These are phyloP conservation scores for Rhabditoides inermis DNA, from an alignment of 2,888 invertebrate genomes.

Conservation along the genomic window DNA sequence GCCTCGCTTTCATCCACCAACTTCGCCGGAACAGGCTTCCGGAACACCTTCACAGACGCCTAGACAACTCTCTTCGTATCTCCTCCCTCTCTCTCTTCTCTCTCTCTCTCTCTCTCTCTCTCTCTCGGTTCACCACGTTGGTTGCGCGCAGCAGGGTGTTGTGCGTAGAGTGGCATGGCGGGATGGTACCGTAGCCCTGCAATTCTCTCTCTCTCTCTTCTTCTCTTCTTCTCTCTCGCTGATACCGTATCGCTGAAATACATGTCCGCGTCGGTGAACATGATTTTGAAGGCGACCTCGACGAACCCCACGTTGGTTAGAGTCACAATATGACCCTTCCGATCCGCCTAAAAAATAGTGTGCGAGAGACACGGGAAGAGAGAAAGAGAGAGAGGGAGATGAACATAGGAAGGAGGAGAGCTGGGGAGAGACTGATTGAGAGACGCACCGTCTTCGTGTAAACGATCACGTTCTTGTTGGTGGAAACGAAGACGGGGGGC, in stretches of 20 bases:
- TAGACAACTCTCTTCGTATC: constrained; percentile 9
- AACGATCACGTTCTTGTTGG: too few relatives aligned
- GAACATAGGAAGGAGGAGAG: constrained; percentile 4
- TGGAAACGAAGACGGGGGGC: too few relatives aligned
- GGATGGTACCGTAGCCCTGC: too few relatives aligned
- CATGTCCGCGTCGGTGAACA: constrained; percentile 1
- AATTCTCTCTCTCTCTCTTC: not conserved
- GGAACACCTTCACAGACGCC: constrained; percentile 9
- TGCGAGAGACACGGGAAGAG: constrained; percentile 4
- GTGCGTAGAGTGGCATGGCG: not conserved
- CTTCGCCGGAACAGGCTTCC: too few relatives aligned
- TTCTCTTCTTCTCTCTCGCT: not conserved
- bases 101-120: constrained; percentile 2
- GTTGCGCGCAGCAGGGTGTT: not conserved
- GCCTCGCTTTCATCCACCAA: too few relatives aligned
- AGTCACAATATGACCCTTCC: not conserved
- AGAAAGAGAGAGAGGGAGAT: constrained; percentile 9
- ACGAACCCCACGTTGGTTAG: not conserved
- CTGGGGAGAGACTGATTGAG: too few relatives aligned
- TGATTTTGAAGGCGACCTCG: constrained; percentile 1
- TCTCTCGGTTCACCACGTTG: not conserved
- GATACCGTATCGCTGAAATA: constrained; percentile 2
- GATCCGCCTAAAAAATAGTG: not conserved
- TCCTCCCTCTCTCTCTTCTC: constrained; percentile 2
- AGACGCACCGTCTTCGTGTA: too few relatives aligned